Conservation (phyloP, 2,888 invertebrate genomes). For the Petrolisthes cinctipes region DNA sequence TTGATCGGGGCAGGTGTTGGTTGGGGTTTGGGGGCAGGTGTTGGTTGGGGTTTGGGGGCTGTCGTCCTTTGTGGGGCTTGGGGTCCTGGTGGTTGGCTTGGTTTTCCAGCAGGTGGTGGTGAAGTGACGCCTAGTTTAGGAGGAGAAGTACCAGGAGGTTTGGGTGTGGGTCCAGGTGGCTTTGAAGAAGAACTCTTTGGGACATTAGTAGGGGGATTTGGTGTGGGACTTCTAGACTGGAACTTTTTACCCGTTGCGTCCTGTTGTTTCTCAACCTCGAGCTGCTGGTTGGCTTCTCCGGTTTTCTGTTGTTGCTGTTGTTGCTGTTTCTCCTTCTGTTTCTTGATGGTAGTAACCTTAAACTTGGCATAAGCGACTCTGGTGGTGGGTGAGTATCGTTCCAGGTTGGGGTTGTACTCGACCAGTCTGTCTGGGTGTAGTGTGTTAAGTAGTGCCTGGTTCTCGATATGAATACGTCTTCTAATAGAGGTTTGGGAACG, state of each 20-base stretch:
- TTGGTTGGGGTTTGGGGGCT: slow-evolving; percentile 34
- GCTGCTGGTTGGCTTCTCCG: slow-evolving; percentile 35
- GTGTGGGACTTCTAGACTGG: slow-evolving; percentile 39
- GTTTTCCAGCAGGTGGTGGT: background rate
- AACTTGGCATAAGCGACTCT: slow-evolving; percentile 89
- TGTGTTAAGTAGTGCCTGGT: slow-evolving; percentile 74
- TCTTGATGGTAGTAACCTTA: slow-evolving; percentile 73
- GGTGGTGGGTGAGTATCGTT: slow-evolving; percentile 81
- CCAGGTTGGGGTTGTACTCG: slow-evolving; percentile 85
- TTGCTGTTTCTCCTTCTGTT: slow-evolving; percentile 60
- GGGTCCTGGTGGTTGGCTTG: background rate
- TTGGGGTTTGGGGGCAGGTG: slow-evolving; percentile 27
- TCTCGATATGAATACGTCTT: slow-evolving; percentile 77
- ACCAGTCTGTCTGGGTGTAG: slow-evolving; percentile 76
- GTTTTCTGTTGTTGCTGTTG: slow-evolving; percentile 49
- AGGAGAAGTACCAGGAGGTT: background rate
- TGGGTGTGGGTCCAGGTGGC: background rate
- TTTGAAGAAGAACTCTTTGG: background rate
- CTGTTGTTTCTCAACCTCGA: slow-evolving; percentile 33
- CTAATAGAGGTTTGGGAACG: slow-evolving; percentile 55
- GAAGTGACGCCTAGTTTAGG: background rate
- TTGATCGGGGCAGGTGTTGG: background rate
- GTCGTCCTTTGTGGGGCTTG: slow-evolving; percentile 36
- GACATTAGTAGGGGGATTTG: background rate
- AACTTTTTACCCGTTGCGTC: slow-evolving; percentile 24